Evolutionary conservation across 1,140 invertebrate species (phyloP).

Genomic region (Drosophila sechellia): DNA sequence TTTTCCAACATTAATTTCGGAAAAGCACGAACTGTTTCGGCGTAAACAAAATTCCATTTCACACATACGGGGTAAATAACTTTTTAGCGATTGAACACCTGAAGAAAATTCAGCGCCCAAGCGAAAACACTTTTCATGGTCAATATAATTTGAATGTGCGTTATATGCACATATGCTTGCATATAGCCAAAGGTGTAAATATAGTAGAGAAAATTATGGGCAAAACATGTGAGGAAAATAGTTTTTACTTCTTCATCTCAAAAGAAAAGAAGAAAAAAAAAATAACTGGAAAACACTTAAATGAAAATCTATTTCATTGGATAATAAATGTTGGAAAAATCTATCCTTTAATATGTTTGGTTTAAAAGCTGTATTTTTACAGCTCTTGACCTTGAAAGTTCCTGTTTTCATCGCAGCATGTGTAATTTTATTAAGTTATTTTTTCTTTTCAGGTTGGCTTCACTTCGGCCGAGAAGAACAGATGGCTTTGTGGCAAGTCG

Average conservation of each 20-base stretch:
- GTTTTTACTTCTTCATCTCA: neutral
- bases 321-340: neutral
- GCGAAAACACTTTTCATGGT: slow-evolving; percentile 61
- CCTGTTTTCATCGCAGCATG: slow-evolving; percentile 10
- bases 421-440: slow-evolving; percentile 15
- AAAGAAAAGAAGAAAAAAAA: neutral
- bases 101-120: slow-evolving; percentile 35
- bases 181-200: slow-evolving; percentile 3
- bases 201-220: neutral
- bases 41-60: slow-evolving; percentile 50
- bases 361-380: neutral
- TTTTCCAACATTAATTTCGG: slow-evolving; percentile 13
- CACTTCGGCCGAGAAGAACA: slow-evolving; percentile 12
- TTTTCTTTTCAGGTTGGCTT: neutral
- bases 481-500: slow-evolving; percentile 11
- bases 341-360: neutral
- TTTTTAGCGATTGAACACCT: slow-evolving; percentile 33
- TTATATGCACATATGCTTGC: slow-evolving; percentile 27
- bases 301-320: neutral
- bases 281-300: neutral
- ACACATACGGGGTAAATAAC: slow-evolving; percentile 29
- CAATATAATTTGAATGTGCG: slow-evolving; percentile 60
- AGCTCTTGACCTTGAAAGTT: slow-evolving; percentile 12
- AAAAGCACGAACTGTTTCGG: slow-evolving; percentile 22
- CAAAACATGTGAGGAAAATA: neutral